These are phyloP conservation scores for Drosophila malerkotliana DNA, from an alignment of 1,140 invertebrate genomes.

Conservation along the genomic window DNA sequence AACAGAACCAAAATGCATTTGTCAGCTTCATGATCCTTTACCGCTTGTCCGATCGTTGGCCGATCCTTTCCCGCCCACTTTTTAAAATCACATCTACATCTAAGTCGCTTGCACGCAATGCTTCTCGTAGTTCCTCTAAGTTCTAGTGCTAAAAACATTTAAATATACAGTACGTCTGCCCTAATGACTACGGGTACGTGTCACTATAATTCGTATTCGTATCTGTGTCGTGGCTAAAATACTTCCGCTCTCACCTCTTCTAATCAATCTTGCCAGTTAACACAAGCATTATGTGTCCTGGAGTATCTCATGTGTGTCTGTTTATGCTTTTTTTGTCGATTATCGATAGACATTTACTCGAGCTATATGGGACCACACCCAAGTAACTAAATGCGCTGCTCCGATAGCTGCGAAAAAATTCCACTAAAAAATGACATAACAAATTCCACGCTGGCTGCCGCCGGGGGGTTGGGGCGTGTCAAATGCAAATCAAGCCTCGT, in stretches of 20 bases:
- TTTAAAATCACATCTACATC: conserved; percentile 80
- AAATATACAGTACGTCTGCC: conserved; percentile 70
- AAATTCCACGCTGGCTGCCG: conserved; percentile 40
- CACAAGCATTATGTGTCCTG: conserved; percentile 24
- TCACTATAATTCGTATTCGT: not conserved
- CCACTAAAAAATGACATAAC: conserved; percentile 54
- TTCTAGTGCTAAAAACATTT: conserved; percentile 81
- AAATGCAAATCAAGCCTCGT: conserved; percentile 51
- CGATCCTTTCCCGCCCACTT: conserved; percentile 34
- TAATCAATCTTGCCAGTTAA: conserved; percentile 39
- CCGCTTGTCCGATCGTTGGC: not conserved
- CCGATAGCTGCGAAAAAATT: conserved; percentile 35
- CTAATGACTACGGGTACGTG: conserved; percentile 44
- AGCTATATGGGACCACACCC: conserved; percentile 33
- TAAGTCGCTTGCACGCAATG: conserved; percentile 55
- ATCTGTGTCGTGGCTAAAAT: conserved; percentile 38
- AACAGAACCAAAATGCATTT: conserved; percentile 77
- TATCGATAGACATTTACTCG: conserved; percentile 57
- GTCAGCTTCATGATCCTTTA: conserved; percentile 41
- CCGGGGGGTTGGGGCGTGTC: conserved; percentile 46
- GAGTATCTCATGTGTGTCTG: conserved; percentile 10
- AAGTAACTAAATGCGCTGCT: conserved; percentile 43
- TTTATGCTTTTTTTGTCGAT: conserved; percentile 5
- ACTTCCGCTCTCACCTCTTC: conserved; percentile 7
- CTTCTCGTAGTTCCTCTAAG: conserved; percentile 62